These are phyloP conservation scores for Cataglyphis altisquamis DNA, from an alignment of 2,888 invertebrate genomes.

Conservation along the genomic window DNA sequence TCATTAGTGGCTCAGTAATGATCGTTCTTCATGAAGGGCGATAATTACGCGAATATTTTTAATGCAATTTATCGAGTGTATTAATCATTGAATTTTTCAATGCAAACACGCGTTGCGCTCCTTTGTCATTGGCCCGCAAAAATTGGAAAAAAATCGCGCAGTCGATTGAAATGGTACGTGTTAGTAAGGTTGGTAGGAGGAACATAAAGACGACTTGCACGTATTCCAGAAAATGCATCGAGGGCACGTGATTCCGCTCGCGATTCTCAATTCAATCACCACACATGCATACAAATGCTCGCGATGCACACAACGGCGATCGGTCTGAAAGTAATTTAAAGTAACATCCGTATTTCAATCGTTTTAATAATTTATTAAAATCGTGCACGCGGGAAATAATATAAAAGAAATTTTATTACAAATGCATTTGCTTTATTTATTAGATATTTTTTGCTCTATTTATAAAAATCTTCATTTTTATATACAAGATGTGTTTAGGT, in stretches of 20 bases:
- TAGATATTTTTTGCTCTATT: not conserved
- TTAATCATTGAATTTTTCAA: slow-evolving; percentile 10
- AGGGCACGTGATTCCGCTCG: not conserved
- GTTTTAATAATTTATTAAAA: not conserved
- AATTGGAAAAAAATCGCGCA: not conserved
- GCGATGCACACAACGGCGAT: not conserved
- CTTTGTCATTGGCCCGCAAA: not conserved
- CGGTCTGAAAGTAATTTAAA: not conserved
- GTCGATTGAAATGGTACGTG: not conserved
- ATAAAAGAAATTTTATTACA: not conserved
- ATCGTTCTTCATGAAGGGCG: not conserved
- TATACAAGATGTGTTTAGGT: not conserved
- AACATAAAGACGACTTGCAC: not conserved
- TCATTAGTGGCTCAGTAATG: not conserved
- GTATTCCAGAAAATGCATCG: not conserved
- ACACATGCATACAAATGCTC: not conserved
- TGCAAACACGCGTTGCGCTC: not conserved
- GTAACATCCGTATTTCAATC: not conserved
- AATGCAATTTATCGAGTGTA: not conserved
- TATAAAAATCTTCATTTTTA: not conserved
- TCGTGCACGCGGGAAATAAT: not conserved
- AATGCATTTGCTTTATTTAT: not conserved
- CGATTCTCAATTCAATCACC: slow-evolving; percentile 41
- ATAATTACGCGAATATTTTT: slow-evolving; percentile 15
- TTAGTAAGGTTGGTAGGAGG: not conserved